phyloP scores from a whole-genome alignment of 2,888 invertebrate genomes.

The Diabrotica balteata region DNA sequence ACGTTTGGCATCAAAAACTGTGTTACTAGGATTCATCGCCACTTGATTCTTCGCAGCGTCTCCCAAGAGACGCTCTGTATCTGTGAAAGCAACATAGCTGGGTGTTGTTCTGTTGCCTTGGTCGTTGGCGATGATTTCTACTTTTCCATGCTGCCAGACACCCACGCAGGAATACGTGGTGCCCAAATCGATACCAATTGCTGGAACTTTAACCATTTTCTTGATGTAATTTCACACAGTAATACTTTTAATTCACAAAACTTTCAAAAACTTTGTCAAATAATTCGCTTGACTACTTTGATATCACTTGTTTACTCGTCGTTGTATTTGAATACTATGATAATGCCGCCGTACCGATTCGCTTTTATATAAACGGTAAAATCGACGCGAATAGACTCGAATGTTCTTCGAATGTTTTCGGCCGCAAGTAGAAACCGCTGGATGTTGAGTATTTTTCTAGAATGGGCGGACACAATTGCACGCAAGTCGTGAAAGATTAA shows the following conservation, averaged over 20 bases:
- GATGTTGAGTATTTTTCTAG: too few relatives aligned
- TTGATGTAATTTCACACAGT: background rate
- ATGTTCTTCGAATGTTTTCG: too few relatives aligned
- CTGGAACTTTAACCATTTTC: conserved; percentile 60
- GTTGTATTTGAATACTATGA: conserved; percentile 24
- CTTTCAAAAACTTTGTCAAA: background rate
- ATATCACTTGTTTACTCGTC: conserved; percentile 15
- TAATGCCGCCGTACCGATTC: conserved; percentile 7
- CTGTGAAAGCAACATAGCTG: conserved; percentile 77
- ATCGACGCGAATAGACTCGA: conserved; percentile 30
- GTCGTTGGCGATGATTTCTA: conserved; percentile 87
- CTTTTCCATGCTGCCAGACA: conserved; percentile 82
- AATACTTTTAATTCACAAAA: conserved; percentile 6
- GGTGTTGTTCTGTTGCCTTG: conserved; percentile 86
- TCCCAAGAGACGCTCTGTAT: conserved; percentile 72
- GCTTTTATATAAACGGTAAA: conserved; percentile 32
- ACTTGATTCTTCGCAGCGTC: conserved; percentile 77
- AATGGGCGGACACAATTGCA: too few relatives aligned
- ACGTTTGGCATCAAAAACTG: conserved; percentile 75
- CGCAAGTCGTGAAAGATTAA: too few relatives aligned
- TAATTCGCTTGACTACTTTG: conserved; percentile 49
- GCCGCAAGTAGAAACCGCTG: too few relatives aligned
- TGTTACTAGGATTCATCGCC: conserved; percentile 76
- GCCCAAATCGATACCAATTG: conserved; percentile 84
- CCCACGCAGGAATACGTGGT: conserved; percentile 89